Evolutionary conservation across 2,113 vertebrate species (phyloP).

Genomic region (Tylochromis polylepis): DNA sequence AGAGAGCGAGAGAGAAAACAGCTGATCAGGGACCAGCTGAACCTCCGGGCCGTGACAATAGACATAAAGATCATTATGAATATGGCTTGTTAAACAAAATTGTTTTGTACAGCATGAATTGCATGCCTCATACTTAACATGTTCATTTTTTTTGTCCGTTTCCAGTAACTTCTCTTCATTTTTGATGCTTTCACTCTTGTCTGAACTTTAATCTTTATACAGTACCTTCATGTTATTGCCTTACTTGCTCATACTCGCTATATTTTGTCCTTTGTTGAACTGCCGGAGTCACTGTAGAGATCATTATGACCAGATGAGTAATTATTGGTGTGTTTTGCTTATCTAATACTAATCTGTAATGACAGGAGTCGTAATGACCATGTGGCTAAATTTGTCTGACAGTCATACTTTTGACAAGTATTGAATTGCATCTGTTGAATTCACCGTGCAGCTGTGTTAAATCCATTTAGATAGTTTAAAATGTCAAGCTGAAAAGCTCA

Average conservation of each 20-base stretch:
- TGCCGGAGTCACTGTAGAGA: not conserved
- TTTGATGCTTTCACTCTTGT: not conserved
- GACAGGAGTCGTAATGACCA: not conserved
- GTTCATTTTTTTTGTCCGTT: not conserved
- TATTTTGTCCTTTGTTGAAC: not conserved
- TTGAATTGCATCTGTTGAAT: not conserved
- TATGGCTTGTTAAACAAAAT: not conserved
- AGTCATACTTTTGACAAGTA: not conserved
- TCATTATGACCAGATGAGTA: not conserved
- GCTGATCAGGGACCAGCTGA: too few relatives aligned
- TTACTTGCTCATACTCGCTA: not conserved
- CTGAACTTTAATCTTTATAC: not conserved
- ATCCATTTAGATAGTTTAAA: not conserved
- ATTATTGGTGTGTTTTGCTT: not conserved
- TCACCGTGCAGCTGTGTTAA: not conserved
- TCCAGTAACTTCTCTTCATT: not conserved
- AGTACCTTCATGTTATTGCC: fast-evolving
- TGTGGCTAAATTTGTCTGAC: not conserved
- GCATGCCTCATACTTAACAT: not conserved
- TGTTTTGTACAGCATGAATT: not conserved
- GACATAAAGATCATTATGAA: not conserved
- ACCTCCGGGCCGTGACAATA: too few relatives aligned
- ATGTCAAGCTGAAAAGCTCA: not conserved
- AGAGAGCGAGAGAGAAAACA: too few relatives aligned
- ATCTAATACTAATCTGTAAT: not conserved